Conservation (phyloP, 2,797 vertebrate species). For the Syngnathus acus region DNA sequence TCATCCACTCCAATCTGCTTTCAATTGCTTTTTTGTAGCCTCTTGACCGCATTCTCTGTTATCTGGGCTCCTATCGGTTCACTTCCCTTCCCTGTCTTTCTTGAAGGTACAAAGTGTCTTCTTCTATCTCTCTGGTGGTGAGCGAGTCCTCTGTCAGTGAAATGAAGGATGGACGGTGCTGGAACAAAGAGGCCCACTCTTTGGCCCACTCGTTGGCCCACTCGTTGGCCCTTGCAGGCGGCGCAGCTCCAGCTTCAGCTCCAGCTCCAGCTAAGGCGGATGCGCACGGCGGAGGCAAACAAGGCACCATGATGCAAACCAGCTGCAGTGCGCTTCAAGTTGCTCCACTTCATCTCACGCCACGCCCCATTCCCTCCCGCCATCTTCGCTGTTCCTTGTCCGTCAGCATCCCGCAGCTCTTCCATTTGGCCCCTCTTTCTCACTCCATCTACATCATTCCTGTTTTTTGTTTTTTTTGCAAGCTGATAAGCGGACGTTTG, state of each 20-base stretch:
- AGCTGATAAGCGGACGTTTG: slow-evolving; percentile 36
- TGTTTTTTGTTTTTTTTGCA: slow-evolving; percentile 50
- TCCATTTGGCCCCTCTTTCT: slow-evolving; percentile 43
- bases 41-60: slow-evolving; percentile 16
- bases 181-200: slow-evolving; percentile 57
- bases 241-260: slow-evolving; percentile 2
- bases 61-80: slow-evolving; percentile 41
- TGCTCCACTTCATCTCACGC: slow-evolving; percentile 47
- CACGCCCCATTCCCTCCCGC: slow-evolving; percentile 25
- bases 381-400: slow-evolving; percentile 59
- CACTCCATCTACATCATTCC: slow-evolving; percentile 59
- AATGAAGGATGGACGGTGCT: slow-evolving; percentile 41
- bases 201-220: slow-evolving; percentile 40
- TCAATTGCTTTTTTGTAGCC: slow-evolving; percentile 3
- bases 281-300: not conserved
- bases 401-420: slow-evolving; percentile 49
- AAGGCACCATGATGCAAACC: slow-evolving; percentile 43
- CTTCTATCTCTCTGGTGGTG: slow-evolving; percentile 51
- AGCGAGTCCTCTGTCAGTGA: slow-evolving; percentile 42
- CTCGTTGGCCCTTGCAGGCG: slow-evolving; percentile 38
- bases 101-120: slow-evolving; percentile 56
- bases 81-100: slow-evolving; percentile 30
- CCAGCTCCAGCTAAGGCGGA: slow-evolving; percentile 13
- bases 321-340: slow-evolving; percentile 43
- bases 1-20: slow-evolving; percentile 3